phyloP scores from a whole-genome alignment of 2,888 invertebrate species.

The Myopa testacea region DNA sequence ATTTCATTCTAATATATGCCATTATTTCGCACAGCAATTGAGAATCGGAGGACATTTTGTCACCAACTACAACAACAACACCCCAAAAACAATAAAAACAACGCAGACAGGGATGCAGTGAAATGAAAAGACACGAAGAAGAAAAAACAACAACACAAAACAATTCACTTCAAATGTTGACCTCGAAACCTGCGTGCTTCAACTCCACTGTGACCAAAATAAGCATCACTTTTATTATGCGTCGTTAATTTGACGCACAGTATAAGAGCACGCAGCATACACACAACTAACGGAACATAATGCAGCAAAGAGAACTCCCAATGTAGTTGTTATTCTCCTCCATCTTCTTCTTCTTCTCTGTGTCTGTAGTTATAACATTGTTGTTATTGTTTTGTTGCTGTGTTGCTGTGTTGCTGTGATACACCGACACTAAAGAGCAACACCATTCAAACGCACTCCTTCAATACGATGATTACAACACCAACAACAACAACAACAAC shows the following conservation, averaged over 20 bases:
- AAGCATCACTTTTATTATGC: conserved; percentile 15
- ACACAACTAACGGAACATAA: no score
- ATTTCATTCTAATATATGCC: no score
- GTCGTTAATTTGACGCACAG: conserved; percentile 22
- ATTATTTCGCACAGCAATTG: conserved; percentile 12
- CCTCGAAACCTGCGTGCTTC: background rate
- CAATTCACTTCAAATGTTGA: no score
- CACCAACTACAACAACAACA: background rate
- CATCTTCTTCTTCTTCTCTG: no score
- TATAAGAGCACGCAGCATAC: background rate
- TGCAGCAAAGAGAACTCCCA: background rate
- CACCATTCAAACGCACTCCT: no score
- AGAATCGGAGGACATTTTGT: conserved; percentile 29
- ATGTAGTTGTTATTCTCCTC: background rate
- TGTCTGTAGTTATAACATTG: background rate
- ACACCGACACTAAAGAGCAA: no score
- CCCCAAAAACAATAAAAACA: no score
- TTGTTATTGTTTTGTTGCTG: background rate
- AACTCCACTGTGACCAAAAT: conserved; percentile 21
- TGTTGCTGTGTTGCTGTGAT: no score
- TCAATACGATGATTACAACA: background rate
- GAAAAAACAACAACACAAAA: background rate
- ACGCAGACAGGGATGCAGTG: background rate
- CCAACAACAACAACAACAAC: no score
- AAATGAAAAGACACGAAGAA: background rate